Conservation (phyloP, 1,140 invertebrate genomes). For the Lerema accius region DNA sequence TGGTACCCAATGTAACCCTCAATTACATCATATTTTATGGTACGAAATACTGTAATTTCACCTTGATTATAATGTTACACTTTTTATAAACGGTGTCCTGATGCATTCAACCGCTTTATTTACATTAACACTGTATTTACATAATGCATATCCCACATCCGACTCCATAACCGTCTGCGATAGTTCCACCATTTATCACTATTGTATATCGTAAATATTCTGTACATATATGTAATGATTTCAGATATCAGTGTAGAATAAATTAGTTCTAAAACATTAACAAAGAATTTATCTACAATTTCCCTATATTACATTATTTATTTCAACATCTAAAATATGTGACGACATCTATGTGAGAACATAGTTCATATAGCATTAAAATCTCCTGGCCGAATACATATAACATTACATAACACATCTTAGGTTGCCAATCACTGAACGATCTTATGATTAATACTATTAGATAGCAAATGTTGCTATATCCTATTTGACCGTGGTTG, state of each 20-base stretch:
- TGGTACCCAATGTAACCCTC: constrained; percentile 20
- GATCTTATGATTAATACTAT: constrained; percentile 1
- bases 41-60: constrained; percentile 53
- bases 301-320: constrained; percentile 52
- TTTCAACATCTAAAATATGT: constrained; percentile 32
- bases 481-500: neutral
- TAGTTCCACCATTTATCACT: constrained; percentile 40
- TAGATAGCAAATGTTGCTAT: neutral
- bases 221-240: constrained; percentile 55
- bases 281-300: constrained; percentile 61
- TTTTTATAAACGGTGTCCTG: constrained; percentile 47
- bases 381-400: constrained; percentile 10
- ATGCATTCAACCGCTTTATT: constrained; percentile 54
- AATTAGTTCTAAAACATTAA: constrained; percentile 59
- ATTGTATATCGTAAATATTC: constrained; percentile 53
- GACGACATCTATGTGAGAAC: constrained; percentile 10
- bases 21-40: constrained; percentile 31
- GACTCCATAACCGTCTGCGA: constrained; percentile 41
- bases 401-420: constrained; percentile 7
- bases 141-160: constrained; percentile 27
- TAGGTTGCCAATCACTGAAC: constrained; percentile 2
- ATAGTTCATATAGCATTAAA: neutral
- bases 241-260: constrained; percentile 45
- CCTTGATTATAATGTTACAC: constrained; percentile 37
- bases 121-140: constrained; percentile 68